Conservation (phyloP, 2,888 invertebrate genomes). For the Scelioninae gen. 2 region DNA sequence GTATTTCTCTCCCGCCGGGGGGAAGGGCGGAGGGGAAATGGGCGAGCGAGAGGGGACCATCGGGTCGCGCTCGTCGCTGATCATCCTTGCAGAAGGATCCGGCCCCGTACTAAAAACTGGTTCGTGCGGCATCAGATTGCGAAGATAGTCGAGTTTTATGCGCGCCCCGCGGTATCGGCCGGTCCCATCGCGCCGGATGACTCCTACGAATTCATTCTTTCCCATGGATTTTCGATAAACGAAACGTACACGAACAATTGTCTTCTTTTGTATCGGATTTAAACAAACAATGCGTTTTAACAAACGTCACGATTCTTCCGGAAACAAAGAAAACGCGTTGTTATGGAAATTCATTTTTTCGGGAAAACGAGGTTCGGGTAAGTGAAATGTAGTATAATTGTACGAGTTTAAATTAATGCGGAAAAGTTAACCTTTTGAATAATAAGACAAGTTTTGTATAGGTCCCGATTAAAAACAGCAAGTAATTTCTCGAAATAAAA, state of each 20-base stretch:
- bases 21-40: slow-evolving; percentile 41
- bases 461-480: no score
- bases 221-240: slow-evolving; percentile 71
- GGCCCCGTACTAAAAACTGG: slow-evolving; percentile 72
- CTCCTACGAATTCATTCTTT: slow-evolving; percentile 73
- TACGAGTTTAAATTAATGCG: no score
- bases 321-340: no score
- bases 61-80: slow-evolving; percentile 56
- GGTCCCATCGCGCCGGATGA: slow-evolving; percentile 72
- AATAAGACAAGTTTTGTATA: no score
- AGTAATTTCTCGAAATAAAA: no score
- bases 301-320: slow-evolving; percentile 28
- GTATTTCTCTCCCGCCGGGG: slow-evolving; percentile 54
- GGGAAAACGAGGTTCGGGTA: no score
- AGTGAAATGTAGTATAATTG: no score
- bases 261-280: slow-evolving; percentile 49
- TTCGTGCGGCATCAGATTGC: slow-evolving; percentile 74
- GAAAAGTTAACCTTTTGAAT: no score
- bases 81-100: slow-evolving; percentile 64
- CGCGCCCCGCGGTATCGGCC: slow-evolving; percentile 67
- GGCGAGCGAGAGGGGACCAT: slow-evolving; percentile 56
- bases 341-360: no score
- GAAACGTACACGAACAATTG: slow-evolving; percentile 55
- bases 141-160: slow-evolving; percentile 73
- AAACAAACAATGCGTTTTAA: slow-evolving; percentile 45